Percentiles rank a stretch among this genome's conserved stretches.
These are phyloP conservation scores for Anolis apletophallus DNA, from an alignment of 2,797 vertebrate genomes.

Conservation along the genomic window DNA sequence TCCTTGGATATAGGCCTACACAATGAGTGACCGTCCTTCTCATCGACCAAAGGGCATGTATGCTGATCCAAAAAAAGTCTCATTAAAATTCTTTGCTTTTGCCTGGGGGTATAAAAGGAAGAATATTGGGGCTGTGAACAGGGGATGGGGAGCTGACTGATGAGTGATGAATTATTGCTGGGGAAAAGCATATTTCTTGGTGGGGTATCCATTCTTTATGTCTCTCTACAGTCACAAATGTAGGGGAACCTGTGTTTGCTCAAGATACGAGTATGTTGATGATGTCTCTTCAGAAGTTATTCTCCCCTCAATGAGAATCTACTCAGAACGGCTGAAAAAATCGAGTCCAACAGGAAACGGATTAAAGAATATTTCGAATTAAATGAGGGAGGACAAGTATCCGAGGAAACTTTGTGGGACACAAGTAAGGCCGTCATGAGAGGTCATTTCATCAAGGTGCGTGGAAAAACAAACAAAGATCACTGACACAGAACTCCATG, in stretches of 20 bases:
- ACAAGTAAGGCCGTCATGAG: too few species aligned
- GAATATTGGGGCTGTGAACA: too few species aligned
- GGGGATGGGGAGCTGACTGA: neutral
- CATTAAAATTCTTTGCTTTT: neutral
- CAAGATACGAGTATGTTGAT: neutral
- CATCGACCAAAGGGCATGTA: neutral
- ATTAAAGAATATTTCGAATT: too few species aligned
- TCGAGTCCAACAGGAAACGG: too few species aligned
- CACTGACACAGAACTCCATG: too few species aligned
- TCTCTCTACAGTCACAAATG: neutral
- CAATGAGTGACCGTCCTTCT: neutral
- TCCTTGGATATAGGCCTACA: slow-evolving; percentile 22
- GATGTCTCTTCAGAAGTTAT: neutral
- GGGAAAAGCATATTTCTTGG: too few species aligned
- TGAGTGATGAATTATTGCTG: neutral
- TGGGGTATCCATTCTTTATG: neutral
- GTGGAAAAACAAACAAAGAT: too few species aligned
- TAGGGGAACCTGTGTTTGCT: neutral
- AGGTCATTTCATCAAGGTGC: too few species aligned
- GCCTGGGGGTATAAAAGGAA: neutral
- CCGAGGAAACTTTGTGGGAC: too few species aligned
- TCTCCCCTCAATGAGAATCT: too few species aligned
- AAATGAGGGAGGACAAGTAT: too few species aligned
- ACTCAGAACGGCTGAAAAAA: too few species aligned
- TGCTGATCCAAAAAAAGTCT: neutral